Percentiles rank a stretch among this genome's conserved stretches.
Evolutionary conservation across 2,888 invertebrate species (phyloP).

Genomic region (Catocala sponsa): DNA sequence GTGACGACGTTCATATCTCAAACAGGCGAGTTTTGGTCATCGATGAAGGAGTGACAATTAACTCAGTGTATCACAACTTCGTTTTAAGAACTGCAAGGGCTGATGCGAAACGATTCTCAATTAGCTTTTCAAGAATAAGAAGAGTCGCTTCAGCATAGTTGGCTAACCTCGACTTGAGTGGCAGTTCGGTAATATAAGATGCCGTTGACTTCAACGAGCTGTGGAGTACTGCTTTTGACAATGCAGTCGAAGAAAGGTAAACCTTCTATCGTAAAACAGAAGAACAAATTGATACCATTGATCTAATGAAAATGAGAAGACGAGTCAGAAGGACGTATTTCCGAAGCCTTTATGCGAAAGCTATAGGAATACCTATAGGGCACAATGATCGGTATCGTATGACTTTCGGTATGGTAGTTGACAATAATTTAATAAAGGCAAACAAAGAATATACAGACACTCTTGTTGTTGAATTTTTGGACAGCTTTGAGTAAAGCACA

Average conservation of each 20-base stretch:
- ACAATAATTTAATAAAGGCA: background rate
- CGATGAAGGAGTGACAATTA: too few relatives aligned
- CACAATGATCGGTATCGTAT: constrained; percentile 12
- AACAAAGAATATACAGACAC: background rate
- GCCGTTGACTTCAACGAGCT: constrained; percentile 11
- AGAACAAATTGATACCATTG: constrained; percentile 7
- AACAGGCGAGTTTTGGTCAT: too few relatives aligned
- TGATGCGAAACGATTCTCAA: too few relatives aligned
- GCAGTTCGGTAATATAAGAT: constrained; percentile 17
- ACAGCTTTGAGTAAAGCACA: background rate
- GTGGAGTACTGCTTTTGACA: constrained; percentile 17
- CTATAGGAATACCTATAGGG: constrained; percentile 8
- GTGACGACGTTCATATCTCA: too few relatives aligned
- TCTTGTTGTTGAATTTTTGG: constrained; percentile 1
- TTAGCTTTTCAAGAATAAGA: constrained; percentile 4
- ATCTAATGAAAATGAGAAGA: constrained; percentile 17
- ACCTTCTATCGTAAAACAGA: constrained; percentile 13
- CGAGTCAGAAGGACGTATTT: too few relatives aligned
- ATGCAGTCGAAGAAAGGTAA: constrained; percentile 9
- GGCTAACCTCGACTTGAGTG: constrained; percentile 1
- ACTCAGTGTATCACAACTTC: too few relatives aligned
- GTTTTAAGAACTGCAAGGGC: too few relatives aligned
- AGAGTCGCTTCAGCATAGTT: background rate
- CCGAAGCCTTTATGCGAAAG: too few relatives aligned
- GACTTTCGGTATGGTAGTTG: constrained; percentile 7